Base-by-base conservation (phyloP, 2,888 invertebrate genomes). In the Spialia ferax region DNA sequence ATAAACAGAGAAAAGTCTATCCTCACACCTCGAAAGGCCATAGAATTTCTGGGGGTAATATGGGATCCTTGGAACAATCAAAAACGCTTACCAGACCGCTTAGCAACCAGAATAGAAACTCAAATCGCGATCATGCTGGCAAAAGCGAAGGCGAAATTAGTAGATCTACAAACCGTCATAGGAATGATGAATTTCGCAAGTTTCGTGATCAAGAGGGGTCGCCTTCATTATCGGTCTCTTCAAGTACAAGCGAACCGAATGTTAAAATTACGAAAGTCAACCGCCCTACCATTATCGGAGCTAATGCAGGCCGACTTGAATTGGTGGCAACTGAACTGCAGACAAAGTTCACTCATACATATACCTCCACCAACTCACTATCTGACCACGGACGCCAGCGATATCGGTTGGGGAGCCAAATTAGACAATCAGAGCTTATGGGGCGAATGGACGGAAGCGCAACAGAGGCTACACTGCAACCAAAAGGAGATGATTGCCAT, bases 211-310 rank as follows among this genome's bases (percentile, higher is more conserved):
- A 18, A 11, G 35, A 55, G 55, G 26, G 55, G 55, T 29, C 26
- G 55, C 11, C 55, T 55, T 55, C 55, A 55, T 18, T 29, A 56
- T 56, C 56, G 56, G 20, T 56, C 56, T 11, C 56, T 56, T 11
- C 56, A 56, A 56, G 13, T 13, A 11, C 56, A 35, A 20, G 10
- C 35, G 35, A 32, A 56, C 56, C 20, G 20, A 29, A 20, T 56
- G 56, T 35, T 56, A 35, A 42, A 42, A 42, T 42, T 5, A 42
- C 42, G 13, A 42, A 15, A 42, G 15, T 15, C 15, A 15, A 42
- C 15, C 15, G 7, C 42, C 42, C 42, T 42, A 42, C 42, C 15
- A 15, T 7, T 42, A 15, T 42, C 42, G 42, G 6, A 42, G 2
- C 42, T 6, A 42, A 42, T 42, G 15, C 42, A 42, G 8, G 5